Evolutionary conservation across 2,888 invertebrate species (phyloP), one percentile per base, ranked within the genome.

Genomic region (Rapana venosa): DNA sequence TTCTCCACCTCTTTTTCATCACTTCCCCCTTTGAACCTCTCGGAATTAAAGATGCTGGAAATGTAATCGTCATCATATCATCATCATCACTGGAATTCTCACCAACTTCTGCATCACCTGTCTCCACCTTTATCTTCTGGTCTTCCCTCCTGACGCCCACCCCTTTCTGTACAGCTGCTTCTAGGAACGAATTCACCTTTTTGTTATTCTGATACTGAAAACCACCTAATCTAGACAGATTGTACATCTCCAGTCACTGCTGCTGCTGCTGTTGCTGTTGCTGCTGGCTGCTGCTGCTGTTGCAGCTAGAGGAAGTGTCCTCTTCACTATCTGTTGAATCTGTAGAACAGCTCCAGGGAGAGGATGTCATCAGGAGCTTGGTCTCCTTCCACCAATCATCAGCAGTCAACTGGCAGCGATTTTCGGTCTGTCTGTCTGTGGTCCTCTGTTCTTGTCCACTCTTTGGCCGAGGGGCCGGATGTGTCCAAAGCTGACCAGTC

Each of bases 11-110:
- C 74, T 74, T 13, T 79, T 4, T 83, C 81, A 26, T 85, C 36
- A 30, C 58, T 30, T 17, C 30, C 11, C 15, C 11, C 8, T 6
- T 2, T 30, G 58, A 58, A 58, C 30, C 26, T 85, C 30, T 85
- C 84, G 8, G 84, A 85, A 58, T 17, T 58, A 11, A 85, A 58
- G 84, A 85, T 85, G 84, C 30, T 85, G 58, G 58, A 85, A 30
- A 85, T 32, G 58, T 85, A 85, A 30, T 85, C 84, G 2, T 58
- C 84, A 11, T 85, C 58, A 30, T 58, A 30, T 58, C 84, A 11
- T 85, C 58, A 30, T 58, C 58, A n/a, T 30, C n/a, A 30, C 30
- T 5, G 22, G 58, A 58, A 8, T 58, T 58, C 5, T 36, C 56
- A 22, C 26, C 47, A 11, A 26, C 81, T 47, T 47, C 81, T 83